A percentile compares a stretch with the other conserved stretches of the same genome.
Evolutionary conservation across 2,797 vertebrate genomes (phyloP).

Genomic region (Ctenochaetus hawaiiensis): DNA sequence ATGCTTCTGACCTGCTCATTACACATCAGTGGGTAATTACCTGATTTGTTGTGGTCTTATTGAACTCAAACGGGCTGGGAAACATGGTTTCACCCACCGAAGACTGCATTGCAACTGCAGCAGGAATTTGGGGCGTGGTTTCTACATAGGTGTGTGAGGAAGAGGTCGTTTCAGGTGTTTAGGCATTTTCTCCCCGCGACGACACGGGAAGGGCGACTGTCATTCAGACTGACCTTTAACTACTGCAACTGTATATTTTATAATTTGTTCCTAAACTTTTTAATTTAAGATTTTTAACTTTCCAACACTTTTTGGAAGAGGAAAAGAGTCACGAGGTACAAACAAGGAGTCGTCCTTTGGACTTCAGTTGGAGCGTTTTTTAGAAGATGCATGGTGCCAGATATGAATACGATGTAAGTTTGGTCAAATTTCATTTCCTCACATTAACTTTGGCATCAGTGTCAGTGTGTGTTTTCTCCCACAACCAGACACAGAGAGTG

Average conservation of each 20-base stretch:
- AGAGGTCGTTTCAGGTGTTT: constrained; percentile 37
- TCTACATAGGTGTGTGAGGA: constrained; percentile 39
- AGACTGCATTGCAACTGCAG: accelerated
- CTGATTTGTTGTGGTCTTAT: too few species aligned
- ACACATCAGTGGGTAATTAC: neutral
- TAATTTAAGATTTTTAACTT: neutral
- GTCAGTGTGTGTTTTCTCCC: neutral
- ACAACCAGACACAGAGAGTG: neutral
- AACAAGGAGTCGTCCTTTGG: neutral
- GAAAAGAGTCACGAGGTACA: neutral
- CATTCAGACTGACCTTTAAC: neutral
- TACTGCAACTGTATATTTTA: neutral
- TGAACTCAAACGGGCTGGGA: neutral
- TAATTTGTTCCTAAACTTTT: neutral
- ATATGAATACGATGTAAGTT: constrained; percentile 73
- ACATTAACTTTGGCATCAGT: accelerated
- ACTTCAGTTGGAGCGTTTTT: neutral
- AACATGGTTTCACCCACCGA: neutral
- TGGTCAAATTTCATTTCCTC: neutral
- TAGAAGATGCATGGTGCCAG: constrained; percentile 64
- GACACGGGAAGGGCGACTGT: neutral
- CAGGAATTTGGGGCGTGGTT: constrained; percentile 68
- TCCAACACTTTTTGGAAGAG: neutral
- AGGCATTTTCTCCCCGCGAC: neutral
- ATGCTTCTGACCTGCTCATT: neutral